Evolutionary conservation across 1,140 invertebrate genomes (phyloP), one percentile per base, ranked within the genome.

Genomic region (Chironomus striatipennis): DNA sequence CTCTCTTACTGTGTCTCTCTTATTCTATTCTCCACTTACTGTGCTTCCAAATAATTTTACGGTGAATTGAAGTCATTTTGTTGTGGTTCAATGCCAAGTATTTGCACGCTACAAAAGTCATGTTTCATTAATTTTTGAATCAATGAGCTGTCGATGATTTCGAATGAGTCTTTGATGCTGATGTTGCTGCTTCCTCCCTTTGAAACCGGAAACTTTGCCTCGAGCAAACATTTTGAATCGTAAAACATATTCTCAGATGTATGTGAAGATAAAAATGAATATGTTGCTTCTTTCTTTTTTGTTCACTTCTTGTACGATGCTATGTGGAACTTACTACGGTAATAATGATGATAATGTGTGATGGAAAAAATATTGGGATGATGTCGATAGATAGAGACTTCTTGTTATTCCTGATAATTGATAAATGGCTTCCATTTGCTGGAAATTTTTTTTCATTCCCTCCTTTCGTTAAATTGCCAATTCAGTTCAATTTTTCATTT

Each of bases 11-110:
- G 79, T 78, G 81, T 80, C 67, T 81, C 83, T 82, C 82, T 81
- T 82, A 76, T 82, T 81, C 77, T 77, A 82, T 79, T 83, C 83
- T 82, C 83, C 83, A 85, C 81, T 84, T 85, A 78, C 83, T 81
- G 81, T 85, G 84, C 79, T 84, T 85, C 84, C 84, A 85, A 83
- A 84, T 84, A 83, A 84, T 84, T 78, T 84, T 70, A 18, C 65
- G 65, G 65, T 21, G 20, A 70, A 20, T 70, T 21, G 65, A 70
- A 70, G 65, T 70, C 65, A 70, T 70, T 70, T 18, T 70, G 65
- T 21, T 70, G 65, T 21, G 65, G 20, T 20, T 21, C 65, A 18
- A 70, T 20, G 20, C 8, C 18, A 70, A 70, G 65, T 57, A n/a
- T 57, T 57, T 57, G 47, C 65, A 20, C 20, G 65, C 17, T 21